Evolutionary conservation across 1,140 invertebrate genomes (phyloP).

Genomic region (Sminthurides bifidus): DNA sequence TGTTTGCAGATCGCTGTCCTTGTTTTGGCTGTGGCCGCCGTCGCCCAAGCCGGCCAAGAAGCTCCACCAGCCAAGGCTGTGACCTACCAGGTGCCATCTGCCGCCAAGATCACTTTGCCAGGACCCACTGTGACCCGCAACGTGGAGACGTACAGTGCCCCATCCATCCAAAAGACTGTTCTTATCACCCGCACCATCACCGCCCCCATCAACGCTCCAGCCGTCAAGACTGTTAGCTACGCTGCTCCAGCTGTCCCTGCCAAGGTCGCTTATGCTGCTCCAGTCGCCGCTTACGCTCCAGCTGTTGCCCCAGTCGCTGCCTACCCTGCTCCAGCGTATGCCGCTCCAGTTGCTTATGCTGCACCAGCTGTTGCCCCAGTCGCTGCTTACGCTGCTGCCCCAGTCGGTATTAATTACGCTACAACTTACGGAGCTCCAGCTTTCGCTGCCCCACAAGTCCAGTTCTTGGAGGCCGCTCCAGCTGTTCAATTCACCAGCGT

Average conservation of each 20-base stretch:
- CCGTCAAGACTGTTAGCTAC: slow-evolving; percentile 18
- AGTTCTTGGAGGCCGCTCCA: background rate
- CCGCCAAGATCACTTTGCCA: slow-evolving; percentile 27
- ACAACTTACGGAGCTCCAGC: background rate
- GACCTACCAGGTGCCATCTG: slow-evolving; percentile 25
- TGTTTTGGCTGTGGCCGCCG: slow-evolving; percentile 9
- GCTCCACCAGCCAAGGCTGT: slow-evolving; percentile 26
- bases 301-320: slow-evolving; percentile 10
- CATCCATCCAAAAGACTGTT: slow-evolving; percentile 28
- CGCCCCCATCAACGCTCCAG: slow-evolving; percentile 23
- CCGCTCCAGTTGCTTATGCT: background rate
- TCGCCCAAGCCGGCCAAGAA: slow-evolving; percentile 25
- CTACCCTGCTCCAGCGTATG: background rate
- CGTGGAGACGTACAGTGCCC: slow-evolving; percentile 28
- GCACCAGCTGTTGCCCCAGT: no score
- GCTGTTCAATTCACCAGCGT: background rate
- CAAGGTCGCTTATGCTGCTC: slow-evolving; percentile 11
- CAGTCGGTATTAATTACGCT: background rate
- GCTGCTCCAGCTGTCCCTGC: slow-evolving; percentile 15
- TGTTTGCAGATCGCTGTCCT: slow-evolving; percentile 12
- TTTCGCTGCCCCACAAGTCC: no score
- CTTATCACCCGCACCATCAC: slow-evolving; percentile 27
- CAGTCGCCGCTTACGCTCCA: background rate
- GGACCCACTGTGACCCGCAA: slow-evolving; percentile 22
- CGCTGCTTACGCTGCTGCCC: no score